Conservation (phyloP, 2,797 vertebrate genomes). For the Rhincodon typus region DNA sequence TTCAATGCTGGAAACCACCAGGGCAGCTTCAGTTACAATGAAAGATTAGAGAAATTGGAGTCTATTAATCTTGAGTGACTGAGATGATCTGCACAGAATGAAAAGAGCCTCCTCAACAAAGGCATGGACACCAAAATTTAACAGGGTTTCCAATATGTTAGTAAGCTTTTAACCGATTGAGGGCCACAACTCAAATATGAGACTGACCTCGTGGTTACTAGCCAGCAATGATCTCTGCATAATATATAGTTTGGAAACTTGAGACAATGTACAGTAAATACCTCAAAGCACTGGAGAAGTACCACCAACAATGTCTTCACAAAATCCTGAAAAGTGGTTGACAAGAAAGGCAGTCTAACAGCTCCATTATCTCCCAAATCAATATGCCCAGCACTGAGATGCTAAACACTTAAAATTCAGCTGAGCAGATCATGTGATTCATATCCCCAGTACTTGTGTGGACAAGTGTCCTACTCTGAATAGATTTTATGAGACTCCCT, state of each 20-base stretch:
- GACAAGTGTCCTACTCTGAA: too few relatives aligned
- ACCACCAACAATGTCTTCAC: neutral
- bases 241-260: neutral
- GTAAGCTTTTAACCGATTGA: neutral
- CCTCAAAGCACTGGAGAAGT: neutral
- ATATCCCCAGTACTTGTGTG: too few relatives aligned
- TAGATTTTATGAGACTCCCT: too few relatives aligned
- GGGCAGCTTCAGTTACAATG: neutral
- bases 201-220: too few relatives aligned
- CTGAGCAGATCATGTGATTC: too few relatives aligned
- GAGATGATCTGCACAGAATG: neutral
- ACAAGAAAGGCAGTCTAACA: neutral
- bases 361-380: too few relatives aligned
- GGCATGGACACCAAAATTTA: too few relatives aligned
- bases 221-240: neutral
- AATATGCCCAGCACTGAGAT: too few relatives aligned
- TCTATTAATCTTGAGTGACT: neutral
- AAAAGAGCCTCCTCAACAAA: too few relatives aligned
- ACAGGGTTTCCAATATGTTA: neutral
- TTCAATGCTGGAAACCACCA: neutral
- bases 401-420: too few relatives aligned
- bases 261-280: neutral
- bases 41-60: neutral
- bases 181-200: too few relatives aligned
- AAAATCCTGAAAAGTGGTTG: neutral